Evolutionary conservation across 2,888 invertebrate genomes (phyloP).

Genomic region (Cataglyphis cursor): DNA sequence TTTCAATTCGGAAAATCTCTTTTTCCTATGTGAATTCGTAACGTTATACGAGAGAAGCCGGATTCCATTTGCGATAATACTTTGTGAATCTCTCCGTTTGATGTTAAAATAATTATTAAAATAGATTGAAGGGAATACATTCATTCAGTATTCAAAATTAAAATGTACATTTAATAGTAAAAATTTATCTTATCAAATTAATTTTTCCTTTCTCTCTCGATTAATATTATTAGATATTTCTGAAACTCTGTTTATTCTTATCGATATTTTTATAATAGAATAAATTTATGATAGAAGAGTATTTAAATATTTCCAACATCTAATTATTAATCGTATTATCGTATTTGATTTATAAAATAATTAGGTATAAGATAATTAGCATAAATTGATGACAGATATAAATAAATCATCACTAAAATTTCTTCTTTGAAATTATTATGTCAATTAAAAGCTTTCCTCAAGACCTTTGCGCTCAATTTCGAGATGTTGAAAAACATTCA

Average conservation of each 20-base stretch:
- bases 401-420: not conserved
- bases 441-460: not conserved
- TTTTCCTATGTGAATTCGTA: slow-evolving; percentile 46
- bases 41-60: slow-evolving; percentile 1
- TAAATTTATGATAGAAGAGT: not conserved
- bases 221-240: slow-evolving; percentile 3
- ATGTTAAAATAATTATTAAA: not conserved
- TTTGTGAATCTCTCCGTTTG: slow-evolving; percentile 27
- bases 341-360: not conserved
- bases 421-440: not conserved
- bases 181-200: slow-evolving; percentile 5
- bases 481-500: slow-evolving; percentile 16
- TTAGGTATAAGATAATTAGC: not conserved
- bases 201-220: not conserved
- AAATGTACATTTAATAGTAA: not conserved
- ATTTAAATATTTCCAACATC: not conserved
- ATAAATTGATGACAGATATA: not conserved
- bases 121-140: not conserved
- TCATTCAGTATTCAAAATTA: not conserved
- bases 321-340: slow-evolving; percentile 6
- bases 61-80: slow-evolving; percentile 12
- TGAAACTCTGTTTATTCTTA: not conserved
- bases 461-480: slow-evolving; percentile 7
- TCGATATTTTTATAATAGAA: not conserved
- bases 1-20: slow-evolving; percentile 30